These are phyloP conservation scores for Pogonocherus hispidulus DNA, from an alignment of 2,888 invertebrate species.

Conservation along the genomic window DNA sequence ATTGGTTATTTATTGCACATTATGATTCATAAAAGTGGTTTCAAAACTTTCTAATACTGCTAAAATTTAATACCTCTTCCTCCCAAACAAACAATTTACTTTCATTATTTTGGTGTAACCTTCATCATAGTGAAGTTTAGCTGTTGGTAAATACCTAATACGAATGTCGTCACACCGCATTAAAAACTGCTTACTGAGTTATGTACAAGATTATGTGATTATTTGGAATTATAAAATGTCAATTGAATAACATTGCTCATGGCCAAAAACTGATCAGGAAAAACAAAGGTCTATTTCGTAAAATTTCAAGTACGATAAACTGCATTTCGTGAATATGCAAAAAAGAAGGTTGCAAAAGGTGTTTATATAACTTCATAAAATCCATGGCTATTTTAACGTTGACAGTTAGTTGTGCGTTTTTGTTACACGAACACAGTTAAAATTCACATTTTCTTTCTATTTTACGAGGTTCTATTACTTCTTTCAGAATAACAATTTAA, in stretches of 20 bases:
- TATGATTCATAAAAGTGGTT: background rate
- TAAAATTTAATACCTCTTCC: background rate
- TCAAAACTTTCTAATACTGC: background rate
- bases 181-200: background rate
- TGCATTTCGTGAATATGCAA: background rate
- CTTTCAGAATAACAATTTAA: no score
- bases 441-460: no score
- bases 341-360: background rate
- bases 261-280: background rate
- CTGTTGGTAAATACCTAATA: background rate
- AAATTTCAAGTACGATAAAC: background rate
- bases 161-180: background rate
- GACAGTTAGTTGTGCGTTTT: no score
- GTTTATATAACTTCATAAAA: background rate
- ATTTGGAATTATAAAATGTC: background rate
- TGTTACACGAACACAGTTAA: no score
- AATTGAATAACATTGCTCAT: background rate
- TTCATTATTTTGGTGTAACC: background rate
- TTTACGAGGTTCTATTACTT: no score
- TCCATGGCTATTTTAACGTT: background rate
- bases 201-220: background rate
- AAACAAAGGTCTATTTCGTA: slow-evolving; percentile 3
- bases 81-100: background rate
- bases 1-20: background rate
- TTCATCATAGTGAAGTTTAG: background rate